phyloP scores from a whole-genome alignment of 2,888 invertebrate species.

The Operophtera brumata region DNA sequence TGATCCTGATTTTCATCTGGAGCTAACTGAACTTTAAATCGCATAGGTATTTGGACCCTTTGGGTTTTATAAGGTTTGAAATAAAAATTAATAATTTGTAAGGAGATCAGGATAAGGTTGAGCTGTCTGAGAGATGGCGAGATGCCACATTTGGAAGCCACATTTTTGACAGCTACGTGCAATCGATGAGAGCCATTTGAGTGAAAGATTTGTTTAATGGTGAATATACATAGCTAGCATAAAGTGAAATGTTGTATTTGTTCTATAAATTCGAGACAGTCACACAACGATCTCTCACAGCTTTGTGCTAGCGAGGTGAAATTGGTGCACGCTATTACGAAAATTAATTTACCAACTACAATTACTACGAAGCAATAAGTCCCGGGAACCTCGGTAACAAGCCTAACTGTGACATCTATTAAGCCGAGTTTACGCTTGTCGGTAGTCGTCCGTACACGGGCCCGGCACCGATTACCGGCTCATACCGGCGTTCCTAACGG shows the following conservation, averaged over 20 bases:
- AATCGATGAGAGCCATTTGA: too few species aligned
- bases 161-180: too few species aligned
- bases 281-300: too few species aligned
- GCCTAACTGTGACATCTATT: constrained; percentile 29
- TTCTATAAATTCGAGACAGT: too few species aligned
- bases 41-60: not conserved
- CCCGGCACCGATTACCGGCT: constrained; percentile 9
- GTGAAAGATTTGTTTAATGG: too few species aligned
- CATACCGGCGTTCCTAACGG: constrained; percentile 4
- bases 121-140: too few species aligned
- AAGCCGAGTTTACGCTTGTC: constrained; percentile 24
- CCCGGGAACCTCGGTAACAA: constrained; percentile 18
- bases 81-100: too few species aligned
- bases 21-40: constrained; percentile 2
- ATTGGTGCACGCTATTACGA: not conserved
- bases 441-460: constrained; percentile 6
- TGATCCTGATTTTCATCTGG: not conserved
- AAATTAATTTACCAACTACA: constrained; percentile 2
- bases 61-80: too few species aligned
- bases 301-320: not conserved
- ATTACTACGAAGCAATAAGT: constrained; percentile 11
- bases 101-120: too few species aligned
- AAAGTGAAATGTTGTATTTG: too few species aligned
- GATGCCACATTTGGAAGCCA: too few species aligned
- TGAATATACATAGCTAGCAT: too few species aligned